A percentile compares a stretch with the other conserved stretches of the same genome.
Conservation (phyloP, 92 coral and sea anemone species). For the Actinostola sp. region DNA sequence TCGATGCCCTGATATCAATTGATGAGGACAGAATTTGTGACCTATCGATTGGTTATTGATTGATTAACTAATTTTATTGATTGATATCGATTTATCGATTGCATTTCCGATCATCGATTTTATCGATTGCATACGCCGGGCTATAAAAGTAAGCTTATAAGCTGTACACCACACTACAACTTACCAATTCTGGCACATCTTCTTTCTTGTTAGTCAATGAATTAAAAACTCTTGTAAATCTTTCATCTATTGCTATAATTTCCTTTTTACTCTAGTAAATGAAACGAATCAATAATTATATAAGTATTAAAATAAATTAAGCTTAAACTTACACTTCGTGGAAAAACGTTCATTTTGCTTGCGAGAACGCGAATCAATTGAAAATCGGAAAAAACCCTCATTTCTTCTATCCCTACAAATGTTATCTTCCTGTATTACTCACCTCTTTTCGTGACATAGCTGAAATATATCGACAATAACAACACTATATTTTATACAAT, state of each 20-base stretch:
- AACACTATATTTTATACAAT: not conserved
- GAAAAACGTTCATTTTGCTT: not conserved
- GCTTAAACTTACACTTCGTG: not conserved
- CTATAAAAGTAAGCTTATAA: too few species aligned
- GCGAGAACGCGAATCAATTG: not conserved
- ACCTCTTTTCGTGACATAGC: constrained; percentile 32
- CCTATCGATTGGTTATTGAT: too few species aligned
- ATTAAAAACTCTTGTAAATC: constrained; percentile 37
- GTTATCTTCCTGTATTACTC: not conserved
- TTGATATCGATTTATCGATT: too few species aligned
- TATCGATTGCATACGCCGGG: too few species aligned
- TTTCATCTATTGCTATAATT: constrained; percentile 56
- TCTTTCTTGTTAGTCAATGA: constrained; percentile 60
- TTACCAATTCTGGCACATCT: constrained; percentile 73
- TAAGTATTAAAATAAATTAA: not conserved
- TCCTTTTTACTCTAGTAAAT: constrained; percentile 29
- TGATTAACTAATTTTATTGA: too few species aligned
- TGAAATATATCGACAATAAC: not conserved
- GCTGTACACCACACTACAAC: too few species aligned
- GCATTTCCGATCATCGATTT: too few species aligned
- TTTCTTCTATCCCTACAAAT: not conserved
- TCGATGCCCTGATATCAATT: too few species aligned
- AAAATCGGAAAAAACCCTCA: not conserved
- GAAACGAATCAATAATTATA: not conserved
- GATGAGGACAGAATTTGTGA: too few species aligned